Percentiles rank a stretch among this genome's conserved stretches.
These are phyloP conservation scores for Pseudobourletiella spinata DNA, from an alignment of 1,140 invertebrate species.

Conservation along the genomic window DNA sequence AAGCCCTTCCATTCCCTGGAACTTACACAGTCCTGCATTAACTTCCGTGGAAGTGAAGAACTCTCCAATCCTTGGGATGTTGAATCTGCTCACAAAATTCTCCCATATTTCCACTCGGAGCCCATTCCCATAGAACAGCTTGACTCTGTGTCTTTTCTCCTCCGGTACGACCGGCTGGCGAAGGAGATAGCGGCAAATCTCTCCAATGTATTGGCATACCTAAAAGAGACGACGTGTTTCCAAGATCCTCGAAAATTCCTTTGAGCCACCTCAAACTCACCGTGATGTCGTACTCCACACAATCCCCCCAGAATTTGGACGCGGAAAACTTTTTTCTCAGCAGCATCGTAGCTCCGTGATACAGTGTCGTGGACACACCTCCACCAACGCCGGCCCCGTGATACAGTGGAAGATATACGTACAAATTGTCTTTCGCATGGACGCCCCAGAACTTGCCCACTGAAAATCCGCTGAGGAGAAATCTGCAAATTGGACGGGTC, in stretches of 20 bases:
- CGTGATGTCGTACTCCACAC: constrained; percentile 60
- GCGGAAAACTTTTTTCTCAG: constrained; percentile 52
- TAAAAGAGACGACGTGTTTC: neutral
- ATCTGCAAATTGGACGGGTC: too few relatives aligned
- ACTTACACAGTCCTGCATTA: constrained; percentile 84
- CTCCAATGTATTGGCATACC: constrained; percentile 62
- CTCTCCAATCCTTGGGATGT: constrained; percentile 72
- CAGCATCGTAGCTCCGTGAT: constrained; percentile 46
- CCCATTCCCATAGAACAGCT: constrained; percentile 57
- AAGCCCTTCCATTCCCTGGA: too few relatives aligned
- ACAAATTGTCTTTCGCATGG: constrained; percentile 48
- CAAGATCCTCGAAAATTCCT: neutral
- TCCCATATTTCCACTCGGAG: constrained; percentile 55
- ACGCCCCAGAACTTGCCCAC: too few relatives aligned
- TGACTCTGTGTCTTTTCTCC: constrained; percentile 50
- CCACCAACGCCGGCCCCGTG: constrained; percentile 46
- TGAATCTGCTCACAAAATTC: constrained; percentile 81
- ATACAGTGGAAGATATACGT: constrained; percentile 56
- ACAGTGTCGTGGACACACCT: constrained; percentile 24
- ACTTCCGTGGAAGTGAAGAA: constrained; percentile 97
- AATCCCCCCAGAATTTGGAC: constrained; percentile 56
- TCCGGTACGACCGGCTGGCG: constrained; percentile 46
- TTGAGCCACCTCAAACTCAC: constrained; percentile 39
- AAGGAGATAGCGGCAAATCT: constrained; percentile 57
- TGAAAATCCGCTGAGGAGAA: too few relatives aligned